phyloP scores from a whole-genome alignment of 2,113 vertebrate species.

The Chunga burmeisteri region DNA sequence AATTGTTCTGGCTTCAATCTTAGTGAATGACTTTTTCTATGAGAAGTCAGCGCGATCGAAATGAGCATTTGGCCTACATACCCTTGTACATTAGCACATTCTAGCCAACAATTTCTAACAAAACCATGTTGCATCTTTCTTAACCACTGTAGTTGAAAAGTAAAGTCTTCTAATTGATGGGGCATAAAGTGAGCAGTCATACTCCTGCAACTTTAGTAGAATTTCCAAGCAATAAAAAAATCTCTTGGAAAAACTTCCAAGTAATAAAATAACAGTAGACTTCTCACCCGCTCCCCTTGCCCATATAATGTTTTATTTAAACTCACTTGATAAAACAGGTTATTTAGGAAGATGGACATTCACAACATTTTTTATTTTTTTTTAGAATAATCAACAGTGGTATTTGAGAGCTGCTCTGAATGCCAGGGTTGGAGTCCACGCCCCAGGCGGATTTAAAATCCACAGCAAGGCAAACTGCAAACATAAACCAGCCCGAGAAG shows the following conservation, averaged over 20 bases:
- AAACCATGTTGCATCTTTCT: background rate
- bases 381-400: background rate
- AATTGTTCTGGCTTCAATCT: constrained; percentile 27
- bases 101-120: background rate
- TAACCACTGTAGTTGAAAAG: background rate
- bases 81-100: background rate
- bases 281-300: background rate
- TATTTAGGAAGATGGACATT: background rate
- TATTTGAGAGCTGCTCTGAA: background rate
- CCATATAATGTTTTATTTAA: background rate
- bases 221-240: background rate
- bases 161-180: background rate
- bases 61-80: background rate
- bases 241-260: background rate
- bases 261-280: background rate
- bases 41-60: background rate
- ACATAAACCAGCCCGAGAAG: background rate
- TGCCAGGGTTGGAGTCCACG: background rate
- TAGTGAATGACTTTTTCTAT: background rate
- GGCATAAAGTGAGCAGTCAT: background rate
- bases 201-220: background rate
- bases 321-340: background rate
- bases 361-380: background rate
- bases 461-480: background rate
- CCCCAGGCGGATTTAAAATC: background rate